Percentiles rank a stretch among this genome's conserved stretches.
These are phyloP conservation scores for Rhincodon typus DNA, from an alignment of 2,797 vertebrate genomes.

Conservation along the genomic window DNA sequence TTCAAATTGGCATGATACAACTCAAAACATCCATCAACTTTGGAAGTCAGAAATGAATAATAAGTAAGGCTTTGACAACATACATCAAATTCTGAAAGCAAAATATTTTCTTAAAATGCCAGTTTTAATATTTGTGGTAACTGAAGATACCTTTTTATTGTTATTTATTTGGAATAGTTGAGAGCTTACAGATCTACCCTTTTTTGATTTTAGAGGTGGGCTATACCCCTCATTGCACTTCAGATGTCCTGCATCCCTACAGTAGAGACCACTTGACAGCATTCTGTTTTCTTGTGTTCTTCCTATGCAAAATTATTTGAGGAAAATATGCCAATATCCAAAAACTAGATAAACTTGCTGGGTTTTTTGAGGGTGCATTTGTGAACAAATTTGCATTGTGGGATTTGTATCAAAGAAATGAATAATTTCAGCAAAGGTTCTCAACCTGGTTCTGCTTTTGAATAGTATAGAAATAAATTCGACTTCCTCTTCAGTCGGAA, in stretches of 20 bases:
- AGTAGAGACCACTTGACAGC: too few species aligned
- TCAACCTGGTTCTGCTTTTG: not conserved
- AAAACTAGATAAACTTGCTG: not conserved
- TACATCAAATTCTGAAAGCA: not conserved
- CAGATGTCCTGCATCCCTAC: not conserved
- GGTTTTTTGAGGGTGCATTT: not conserved
- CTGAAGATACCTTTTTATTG: not conserved
- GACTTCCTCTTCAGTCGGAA: constrained; percentile 13
- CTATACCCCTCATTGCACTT: not conserved
- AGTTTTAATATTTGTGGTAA: not conserved
- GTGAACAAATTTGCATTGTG: not conserved
- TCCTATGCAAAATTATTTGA: not conserved
- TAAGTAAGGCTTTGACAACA: not conserved
- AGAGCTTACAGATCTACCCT: not conserved
- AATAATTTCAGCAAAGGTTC: not conserved
- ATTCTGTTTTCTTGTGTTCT: not conserved
- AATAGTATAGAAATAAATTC: not conserved
- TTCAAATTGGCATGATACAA: not conserved
- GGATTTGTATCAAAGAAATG: not conserved
- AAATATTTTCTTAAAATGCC: not conserved
- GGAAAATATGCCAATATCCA: not conserved
- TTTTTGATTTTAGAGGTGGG: not conserved
- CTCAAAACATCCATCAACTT: not conserved
- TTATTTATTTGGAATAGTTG: not conserved
- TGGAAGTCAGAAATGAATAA: not conserved